phyloP scores from a whole-genome alignment of 2,797 vertebrate species.

The Sebastes glaucus region DNA sequence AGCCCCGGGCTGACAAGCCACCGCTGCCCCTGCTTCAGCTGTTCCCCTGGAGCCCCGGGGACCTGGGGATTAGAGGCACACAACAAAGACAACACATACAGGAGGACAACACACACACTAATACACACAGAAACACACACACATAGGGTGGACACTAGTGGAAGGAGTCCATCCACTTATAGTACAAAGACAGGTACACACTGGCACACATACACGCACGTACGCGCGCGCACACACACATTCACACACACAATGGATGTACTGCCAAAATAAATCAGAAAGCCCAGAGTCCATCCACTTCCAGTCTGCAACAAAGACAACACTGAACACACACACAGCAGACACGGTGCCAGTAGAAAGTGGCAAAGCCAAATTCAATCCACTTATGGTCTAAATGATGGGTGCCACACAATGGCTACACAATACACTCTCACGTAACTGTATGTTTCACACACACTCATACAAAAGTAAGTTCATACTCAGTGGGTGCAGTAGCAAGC shows the following conservation, averaged over 20 bases:
- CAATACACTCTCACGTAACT: not conserved
- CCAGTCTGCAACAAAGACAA: slow-evolving; percentile 8
- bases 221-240: not conserved
- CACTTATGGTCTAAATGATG: slow-evolving; percentile 31
- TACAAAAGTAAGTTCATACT: not conserved
- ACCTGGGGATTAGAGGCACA: slow-evolving; percentile 83
- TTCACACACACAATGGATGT: slow-evolving; percentile 10
- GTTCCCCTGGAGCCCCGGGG: slow-evolving; percentile 93
- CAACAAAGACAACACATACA: slow-evolving; percentile 77
- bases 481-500: not conserved
- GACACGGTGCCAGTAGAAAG: slow-evolving; percentile 5
- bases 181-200: slow-evolving; percentile 43
- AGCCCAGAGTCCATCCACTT: slow-evolving; percentile 25
- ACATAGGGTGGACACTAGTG: slow-evolving; percentile 4
- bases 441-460: not conserved
- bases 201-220: not conserved
- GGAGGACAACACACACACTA: slow-evolving; percentile 42
- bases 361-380: slow-evolving; percentile 23
- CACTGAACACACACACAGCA: not conserved
- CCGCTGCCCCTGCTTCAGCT: slow-evolving; percentile 89
- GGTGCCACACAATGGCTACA: slow-evolving; percentile 8
- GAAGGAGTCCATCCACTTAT: slow-evolving; percentile 32
- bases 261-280: slow-evolving; percentile 22
- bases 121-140: slow-evolving; percentile 26
- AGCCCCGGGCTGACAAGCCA: slow-evolving; percentile 90